These are phyloP conservation scores for Rhinolophus sinicus DNA, from an alignment of 2,113 vertebrate genomes.

Conservation along the genomic window DNA sequence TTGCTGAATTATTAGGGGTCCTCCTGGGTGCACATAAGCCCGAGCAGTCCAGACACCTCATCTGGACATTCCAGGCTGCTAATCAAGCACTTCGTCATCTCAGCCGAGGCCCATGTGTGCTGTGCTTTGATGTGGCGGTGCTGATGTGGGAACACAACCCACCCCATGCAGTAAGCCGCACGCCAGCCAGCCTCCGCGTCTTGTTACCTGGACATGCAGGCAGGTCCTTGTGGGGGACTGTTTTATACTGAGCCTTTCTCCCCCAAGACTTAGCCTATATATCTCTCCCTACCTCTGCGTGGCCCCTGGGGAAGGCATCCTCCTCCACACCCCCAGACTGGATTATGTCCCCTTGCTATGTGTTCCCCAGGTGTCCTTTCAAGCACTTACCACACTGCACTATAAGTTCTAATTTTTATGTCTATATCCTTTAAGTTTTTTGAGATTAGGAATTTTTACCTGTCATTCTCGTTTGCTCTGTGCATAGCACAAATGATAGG, in stretches of 20 bases:
- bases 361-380: background rate
- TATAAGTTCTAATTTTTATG: background rate
- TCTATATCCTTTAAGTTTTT: background rate
- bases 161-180: background rate
- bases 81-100: slow-evolving; percentile 4
- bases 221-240: background rate
- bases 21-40: background rate
- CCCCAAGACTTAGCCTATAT: background rate
- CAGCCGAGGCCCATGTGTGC: background rate
- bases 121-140: slow-evolving; percentile 58
- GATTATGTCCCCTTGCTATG: background rate
- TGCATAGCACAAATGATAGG: background rate
- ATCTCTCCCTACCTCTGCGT: background rate
- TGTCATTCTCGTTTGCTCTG: background rate
- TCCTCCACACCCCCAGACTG: background rate
- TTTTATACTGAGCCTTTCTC: background rate
- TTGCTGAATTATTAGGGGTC: slow-evolving; percentile 8
- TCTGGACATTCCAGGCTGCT: slow-evolving; percentile 62
- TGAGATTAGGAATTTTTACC: background rate
- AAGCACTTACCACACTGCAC: background rate
- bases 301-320: background rate
- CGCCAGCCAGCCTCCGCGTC: background rate
- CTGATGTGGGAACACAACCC: background rate
- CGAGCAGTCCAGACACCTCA: slow-evolving; percentile 21
- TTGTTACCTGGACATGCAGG: background rate